A percentile compares a stretch with the other conserved stretches of the same genome.
Evolutionary conservation across 2,113 vertebrate genomes (phyloP).

Genomic region (Anhinga rufa): DNA sequence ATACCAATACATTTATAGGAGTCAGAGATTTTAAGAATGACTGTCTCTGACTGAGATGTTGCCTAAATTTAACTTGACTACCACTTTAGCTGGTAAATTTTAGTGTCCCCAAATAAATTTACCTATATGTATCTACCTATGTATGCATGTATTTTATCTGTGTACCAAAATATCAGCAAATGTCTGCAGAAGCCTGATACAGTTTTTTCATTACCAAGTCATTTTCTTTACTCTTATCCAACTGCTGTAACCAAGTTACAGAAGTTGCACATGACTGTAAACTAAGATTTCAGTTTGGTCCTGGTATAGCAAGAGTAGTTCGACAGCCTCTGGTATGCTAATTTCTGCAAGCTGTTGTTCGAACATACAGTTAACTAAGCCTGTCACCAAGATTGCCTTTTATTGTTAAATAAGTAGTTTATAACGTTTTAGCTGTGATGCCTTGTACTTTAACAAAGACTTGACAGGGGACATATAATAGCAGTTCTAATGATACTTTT

Average conservation of each 20-base stretch:
- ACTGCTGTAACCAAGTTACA: not conserved
- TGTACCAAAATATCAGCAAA: not conserved
- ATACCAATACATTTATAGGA: not conserved
- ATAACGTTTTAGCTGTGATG: not conserved
- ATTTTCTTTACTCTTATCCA: not conserved
- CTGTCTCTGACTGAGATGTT: not conserved
- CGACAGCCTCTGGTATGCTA: not conserved
- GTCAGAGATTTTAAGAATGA: not conserved
- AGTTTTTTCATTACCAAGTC: not conserved
- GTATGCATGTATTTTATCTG: not conserved
- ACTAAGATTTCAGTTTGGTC: not conserved
- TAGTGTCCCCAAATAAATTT: not conserved
- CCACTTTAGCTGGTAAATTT: not conserved
- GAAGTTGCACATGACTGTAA: not conserved
- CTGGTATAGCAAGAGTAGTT: not conserved
- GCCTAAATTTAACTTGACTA: not conserved
- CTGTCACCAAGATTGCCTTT: not conserved
- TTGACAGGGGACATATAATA: not conserved
- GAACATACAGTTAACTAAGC: not conserved
- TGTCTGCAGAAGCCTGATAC: not conserved
- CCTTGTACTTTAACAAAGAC: not conserved
- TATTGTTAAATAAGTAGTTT: not conserved
- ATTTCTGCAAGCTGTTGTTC: not conserved
- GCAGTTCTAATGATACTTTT: not conserved
- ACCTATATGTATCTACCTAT: not conserved